phyloP scores from a whole-genome alignment of 35 echinoderm and acorn worm species.

The Strongylocentrotus purpuratus region DNA sequence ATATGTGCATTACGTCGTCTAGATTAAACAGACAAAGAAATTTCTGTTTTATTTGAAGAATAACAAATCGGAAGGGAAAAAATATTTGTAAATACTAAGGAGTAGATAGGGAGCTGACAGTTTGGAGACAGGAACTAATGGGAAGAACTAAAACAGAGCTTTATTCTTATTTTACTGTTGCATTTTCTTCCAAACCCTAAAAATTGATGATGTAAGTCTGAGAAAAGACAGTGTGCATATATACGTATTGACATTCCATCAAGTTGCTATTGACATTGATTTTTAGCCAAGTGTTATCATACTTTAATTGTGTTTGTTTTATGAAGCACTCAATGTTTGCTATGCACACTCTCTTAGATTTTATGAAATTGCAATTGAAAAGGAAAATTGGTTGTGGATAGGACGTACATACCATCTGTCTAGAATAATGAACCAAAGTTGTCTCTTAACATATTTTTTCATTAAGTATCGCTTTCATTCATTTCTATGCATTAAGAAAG shows the following conservation, averaged over 20 bases:
- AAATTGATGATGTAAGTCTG: not conserved
- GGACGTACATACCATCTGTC: not conserved
- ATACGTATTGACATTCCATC: constrained; percentile 38
- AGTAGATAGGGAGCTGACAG: not conserved
- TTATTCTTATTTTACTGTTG: not conserved
- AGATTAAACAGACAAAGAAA: too few relatives aligned
- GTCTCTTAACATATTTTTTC: not conserved
- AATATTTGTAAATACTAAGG: not conserved
- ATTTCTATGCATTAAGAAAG: not conserved
- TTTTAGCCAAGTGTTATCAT: constrained; percentile 51
- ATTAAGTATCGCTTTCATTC: not conserved
- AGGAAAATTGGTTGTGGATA: not conserved
- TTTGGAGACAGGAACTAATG: not conserved
- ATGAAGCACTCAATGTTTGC: constrained; percentile 17
- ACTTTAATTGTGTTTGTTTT: constrained; percentile 51
- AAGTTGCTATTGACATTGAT: constrained; percentile 34
- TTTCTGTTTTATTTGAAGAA: too few relatives aligned
- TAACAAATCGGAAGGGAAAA: not conserved
- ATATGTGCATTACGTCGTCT: too few relatives aligned
- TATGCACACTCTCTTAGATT: not conserved
- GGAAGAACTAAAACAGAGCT: not conserved
- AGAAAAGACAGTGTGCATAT: not conserved
- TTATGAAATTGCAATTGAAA: constrained; percentile 43
- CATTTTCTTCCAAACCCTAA: not conserved
- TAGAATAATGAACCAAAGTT: not conserved